phyloP scores from a whole-genome alignment of 2,888 invertebrate genomes.

The Bugulina stolonifera region DNA sequence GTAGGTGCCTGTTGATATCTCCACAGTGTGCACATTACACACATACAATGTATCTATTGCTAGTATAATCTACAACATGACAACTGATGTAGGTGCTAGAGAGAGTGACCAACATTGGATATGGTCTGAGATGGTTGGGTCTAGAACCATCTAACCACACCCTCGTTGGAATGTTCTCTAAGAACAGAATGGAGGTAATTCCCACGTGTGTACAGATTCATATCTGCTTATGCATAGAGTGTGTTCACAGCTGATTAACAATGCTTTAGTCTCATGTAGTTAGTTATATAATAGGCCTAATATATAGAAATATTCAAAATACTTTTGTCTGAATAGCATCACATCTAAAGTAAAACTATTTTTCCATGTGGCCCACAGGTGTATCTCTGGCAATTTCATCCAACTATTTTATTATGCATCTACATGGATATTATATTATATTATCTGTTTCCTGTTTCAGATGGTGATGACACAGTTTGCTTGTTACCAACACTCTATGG shows the following conservation, averaged over 20 bases:
- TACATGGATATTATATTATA: not conserved
- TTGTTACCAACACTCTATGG: slow-evolving; percentile 44
- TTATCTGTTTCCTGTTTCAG: slow-evolving; percentile 33
- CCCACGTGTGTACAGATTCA: not conserved
- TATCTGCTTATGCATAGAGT: too few species aligned
- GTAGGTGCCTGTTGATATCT: too few species aligned
- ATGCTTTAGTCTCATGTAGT: too few species aligned
- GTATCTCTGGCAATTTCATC: too few species aligned
- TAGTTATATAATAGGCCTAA: too few species aligned
- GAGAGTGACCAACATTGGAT: slow-evolving; percentile 82
- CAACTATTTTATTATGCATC: not conserved
- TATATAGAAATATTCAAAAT: too few species aligned
- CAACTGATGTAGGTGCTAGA: slow-evolving; percentile 57
- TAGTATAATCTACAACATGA: not conserved
- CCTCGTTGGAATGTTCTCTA: slow-evolving; percentile 86
- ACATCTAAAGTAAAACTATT: too few species aligned
- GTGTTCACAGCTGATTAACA: too few species aligned
- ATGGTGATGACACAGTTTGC: slow-evolving; percentile 42
- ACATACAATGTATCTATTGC: not conserved
- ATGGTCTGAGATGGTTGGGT: slow-evolving; percentile 78
- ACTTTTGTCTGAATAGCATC: too few species aligned
- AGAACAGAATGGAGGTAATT: slow-evolving; percentile 77
- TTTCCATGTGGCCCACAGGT: too few species aligned
- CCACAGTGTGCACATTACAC: not conserved
- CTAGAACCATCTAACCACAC: slow-evolving; percentile 62